Percentiles rank a stretch among this genome's conserved stretches.
Conservation (phyloP, 2,113 vertebrate species). For the Sturnira hondurensis region DNA sequence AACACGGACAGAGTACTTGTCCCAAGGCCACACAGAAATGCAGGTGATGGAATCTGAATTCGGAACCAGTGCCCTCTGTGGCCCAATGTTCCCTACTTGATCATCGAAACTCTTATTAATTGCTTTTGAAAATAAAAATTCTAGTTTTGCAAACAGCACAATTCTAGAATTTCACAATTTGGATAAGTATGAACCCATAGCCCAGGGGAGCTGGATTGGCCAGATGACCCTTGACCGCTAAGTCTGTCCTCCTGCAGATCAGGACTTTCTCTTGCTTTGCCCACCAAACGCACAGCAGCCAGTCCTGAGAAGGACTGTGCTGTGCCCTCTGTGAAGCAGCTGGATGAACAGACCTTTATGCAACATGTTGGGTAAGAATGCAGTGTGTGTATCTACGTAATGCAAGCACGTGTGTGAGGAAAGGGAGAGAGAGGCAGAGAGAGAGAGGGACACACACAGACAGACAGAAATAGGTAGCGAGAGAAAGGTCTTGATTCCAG, state of each 20-base stretch:
- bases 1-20: not conserved
- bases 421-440: not conserved
- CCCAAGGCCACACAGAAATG: not conserved
- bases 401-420: not conserved
- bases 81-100: not conserved
- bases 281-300: not conserved
- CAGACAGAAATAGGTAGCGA: not conserved
- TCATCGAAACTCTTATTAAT: not conserved
- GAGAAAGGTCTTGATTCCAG: not conserved
- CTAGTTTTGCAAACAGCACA: not conserved
- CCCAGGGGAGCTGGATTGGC: not conserved
- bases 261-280: not conserved
- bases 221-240: not conserved
- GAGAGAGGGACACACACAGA: not conserved
- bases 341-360: not conserved
- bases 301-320: not conserved
- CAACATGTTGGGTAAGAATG: not conserved
- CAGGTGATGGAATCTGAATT: not conserved
- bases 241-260: not conserved
- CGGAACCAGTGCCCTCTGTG: not conserved
- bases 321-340: not conserved
- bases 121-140: not conserved
- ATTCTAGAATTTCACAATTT: not conserved
- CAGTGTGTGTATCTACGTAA: not conserved
- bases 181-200: not conserved